phyloP scores from a whole-genome alignment of 2,888 invertebrate species.

The Caenorhabditis parvicauda region DNA sequence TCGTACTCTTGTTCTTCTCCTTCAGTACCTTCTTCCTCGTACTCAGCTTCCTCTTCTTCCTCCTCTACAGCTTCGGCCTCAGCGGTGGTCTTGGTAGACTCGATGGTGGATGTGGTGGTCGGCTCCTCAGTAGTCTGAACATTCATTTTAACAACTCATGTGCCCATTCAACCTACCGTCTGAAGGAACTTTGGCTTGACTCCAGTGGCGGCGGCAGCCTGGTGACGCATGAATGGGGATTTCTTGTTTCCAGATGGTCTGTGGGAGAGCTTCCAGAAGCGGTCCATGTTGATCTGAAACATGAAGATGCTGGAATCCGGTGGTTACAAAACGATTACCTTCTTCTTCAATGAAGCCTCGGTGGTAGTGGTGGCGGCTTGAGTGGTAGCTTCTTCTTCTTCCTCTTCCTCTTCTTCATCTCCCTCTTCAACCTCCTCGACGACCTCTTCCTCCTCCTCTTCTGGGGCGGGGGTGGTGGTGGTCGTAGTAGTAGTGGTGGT shows the following conservation, averaged over 20 bases:
- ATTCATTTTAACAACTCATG: neutral
- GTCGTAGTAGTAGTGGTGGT: conserved; percentile 10
- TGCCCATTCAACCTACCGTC: conserved; percentile 4
- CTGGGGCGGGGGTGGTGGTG: conserved; percentile 4
- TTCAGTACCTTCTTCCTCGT: conserved; percentile 10
- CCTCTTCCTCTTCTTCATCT: conserved; percentile 16
- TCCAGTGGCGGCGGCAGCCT: conserved; percentile 2
- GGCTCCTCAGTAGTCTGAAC: neutral
- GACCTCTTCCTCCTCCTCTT: conserved; percentile 11
- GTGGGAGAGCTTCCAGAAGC: conserved; percentile 55
- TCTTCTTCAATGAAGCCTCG: conserved; percentile 7
- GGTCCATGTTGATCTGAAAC: conserved; percentile 54
- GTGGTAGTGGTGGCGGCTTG: conserved; percentile 3
- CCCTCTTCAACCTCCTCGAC: conserved; percentile 8
- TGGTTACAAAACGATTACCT: conserved; percentile 5
- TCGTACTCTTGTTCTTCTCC: conserved; percentile 18
- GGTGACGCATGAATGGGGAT: conserved; percentile 26
- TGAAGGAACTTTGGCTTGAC: conserved; percentile 24
- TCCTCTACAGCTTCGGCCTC: conserved; percentile 16
- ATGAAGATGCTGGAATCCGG: neutral
- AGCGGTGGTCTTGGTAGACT: conserved; percentile 18
- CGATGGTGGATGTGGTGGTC: too few relatives aligned
- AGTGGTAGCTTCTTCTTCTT: conserved; percentile 7
- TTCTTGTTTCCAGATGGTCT: conserved; percentile 32
- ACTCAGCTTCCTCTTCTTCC: conserved; percentile 6